Conservation (phyloP, 1,140 invertebrate species). For the Pinna nobilis region DNA sequence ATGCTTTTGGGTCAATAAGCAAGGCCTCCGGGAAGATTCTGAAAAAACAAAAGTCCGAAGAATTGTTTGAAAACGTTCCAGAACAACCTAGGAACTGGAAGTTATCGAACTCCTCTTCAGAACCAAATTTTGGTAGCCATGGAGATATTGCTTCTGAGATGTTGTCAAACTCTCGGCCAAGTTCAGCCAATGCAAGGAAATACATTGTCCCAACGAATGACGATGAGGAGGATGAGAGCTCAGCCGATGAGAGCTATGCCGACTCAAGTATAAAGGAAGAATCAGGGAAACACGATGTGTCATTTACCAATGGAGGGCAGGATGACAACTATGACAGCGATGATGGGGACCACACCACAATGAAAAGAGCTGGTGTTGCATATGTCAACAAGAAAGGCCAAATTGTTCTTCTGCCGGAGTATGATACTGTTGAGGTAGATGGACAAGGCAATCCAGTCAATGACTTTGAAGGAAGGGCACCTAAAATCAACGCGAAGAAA, state of each 20-base stretch:
- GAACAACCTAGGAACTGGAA: constrained; percentile 52
- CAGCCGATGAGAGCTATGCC: constrained; percentile 41
- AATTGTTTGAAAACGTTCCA: constrained; percentile 42
- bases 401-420: constrained; percentile 58
- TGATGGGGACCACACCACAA: constrained; percentile 21
- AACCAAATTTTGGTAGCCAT: constrained; percentile 36
- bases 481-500: constrained; percentile 55
- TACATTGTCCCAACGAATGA: constrained; percentile 45
- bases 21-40: constrained; percentile 64
- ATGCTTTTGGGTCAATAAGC: constrained; percentile 68
- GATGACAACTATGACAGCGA: constrained; percentile 36
- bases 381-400: constrained; percentile 60
- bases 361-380: constrained; percentile 61
- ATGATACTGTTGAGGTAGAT: constrained; percentile 31
- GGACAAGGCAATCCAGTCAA: background rate
- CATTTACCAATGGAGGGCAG: constrained; percentile 33
- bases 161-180: constrained; percentile 6
- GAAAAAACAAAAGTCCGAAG: constrained; percentile 46
- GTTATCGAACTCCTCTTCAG: constrained; percentile 35
- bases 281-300: constrained; percentile 30
- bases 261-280: background rate
- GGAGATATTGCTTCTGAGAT: too few relatives aligned
- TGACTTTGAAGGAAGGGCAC: constrained; percentile 30
- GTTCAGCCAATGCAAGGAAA: constrained; percentile 26
- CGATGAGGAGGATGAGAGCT: constrained; percentile 32